Evolutionary conservation across 2,113 vertebrate species (phyloP), one percentile per base, ranked within the genome.

Genomic region (Nannospalax galili): DNA sequence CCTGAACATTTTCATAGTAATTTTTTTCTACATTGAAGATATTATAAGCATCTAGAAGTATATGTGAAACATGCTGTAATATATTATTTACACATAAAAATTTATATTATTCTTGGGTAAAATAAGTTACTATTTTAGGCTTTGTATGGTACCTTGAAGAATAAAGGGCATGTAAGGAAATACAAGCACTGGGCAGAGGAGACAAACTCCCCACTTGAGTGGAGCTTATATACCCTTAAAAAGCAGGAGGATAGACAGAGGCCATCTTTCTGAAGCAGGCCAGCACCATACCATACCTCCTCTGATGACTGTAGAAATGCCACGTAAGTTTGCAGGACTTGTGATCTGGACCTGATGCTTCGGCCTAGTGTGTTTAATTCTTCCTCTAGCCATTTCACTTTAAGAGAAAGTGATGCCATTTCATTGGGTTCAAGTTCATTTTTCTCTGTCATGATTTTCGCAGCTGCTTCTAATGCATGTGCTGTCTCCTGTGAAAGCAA

Each of bases 221-320:
- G 35, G 32, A 67, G 3, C 22, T 77, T 48, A 24, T 24, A 20
- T 20, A 24, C 35, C 88, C 84, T 52, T 0, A 35, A 86, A 52
- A 80, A 56, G 12, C 17, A 64, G 26, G 60, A 56, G 60, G 52
- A 70, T 8, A 28, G 32, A 28, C 92, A 84, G 60, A 70, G 26
- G 37, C 48, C 64, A 42, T 75, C 22, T 32, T 72, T 74, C 28
- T 9, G 67, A 79, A 37, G 15, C 70, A 60, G 19, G 40, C 37
- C 40, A 85, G 1, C 28, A 26, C 3, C n/a, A 42, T n/a, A 80
- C 90, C 30, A 0, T 98, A 99, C 99, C 99, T 99, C 99, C 75
- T 98, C 56, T 37, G 98, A 97, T 58, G 97, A 97, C 88, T 97
- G 98, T 4, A 99, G 97, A 98, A 99, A 99, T 24, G 97, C 40